Percentiles rank a stretch among this genome's conserved stretches.
Evolutionary conservation across 2,888 invertebrate genomes (phyloP).

Genomic region (Brachypalpus laphriformis): DNA sequence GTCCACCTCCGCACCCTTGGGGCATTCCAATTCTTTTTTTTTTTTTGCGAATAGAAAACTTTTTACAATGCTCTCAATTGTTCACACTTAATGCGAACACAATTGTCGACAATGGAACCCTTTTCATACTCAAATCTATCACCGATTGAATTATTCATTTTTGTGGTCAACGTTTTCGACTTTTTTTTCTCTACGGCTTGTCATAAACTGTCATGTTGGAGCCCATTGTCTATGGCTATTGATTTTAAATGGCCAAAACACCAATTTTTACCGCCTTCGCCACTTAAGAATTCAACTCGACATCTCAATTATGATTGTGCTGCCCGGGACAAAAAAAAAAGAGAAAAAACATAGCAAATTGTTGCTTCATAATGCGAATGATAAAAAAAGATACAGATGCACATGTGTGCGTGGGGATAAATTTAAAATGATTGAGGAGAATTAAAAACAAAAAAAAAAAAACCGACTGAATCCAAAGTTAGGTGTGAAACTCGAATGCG

Average conservation of each 20-base stretch:
- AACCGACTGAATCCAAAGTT: conserved; percentile 17
- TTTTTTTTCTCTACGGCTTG: conserved; percentile 21
- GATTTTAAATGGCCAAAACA: conserved; percentile 35
- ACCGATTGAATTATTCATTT: conserved; percentile 53
- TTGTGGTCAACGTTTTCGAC: background rate
- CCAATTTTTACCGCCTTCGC: conserved; percentile 32
- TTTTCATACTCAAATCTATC: conserved; percentile 22
- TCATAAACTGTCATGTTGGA: conserved; percentile 60
- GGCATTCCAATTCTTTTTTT: background rate
- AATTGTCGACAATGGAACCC: conserved; percentile 31
- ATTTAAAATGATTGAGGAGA: conserved; percentile 25
- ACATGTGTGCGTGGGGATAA: background rate
- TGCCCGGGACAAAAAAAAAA: conserved; percentile 20
- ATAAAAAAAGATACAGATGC: background rate
- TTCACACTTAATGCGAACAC: conserved; percentile 40
- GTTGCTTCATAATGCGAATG: conserved; percentile 5
- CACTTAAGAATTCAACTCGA: conserved; percentile 52
- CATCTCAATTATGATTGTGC: conserved; percentile 49
- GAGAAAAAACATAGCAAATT: background rate
- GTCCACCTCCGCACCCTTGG: conserved; percentile 1
- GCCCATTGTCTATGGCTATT: conserved; percentile 38
- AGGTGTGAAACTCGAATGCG: conserved; percentile 65
- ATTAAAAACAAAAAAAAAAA: background rate
- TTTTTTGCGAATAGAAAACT: too few species aligned
- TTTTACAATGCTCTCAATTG: conserved; percentile 1